Conservation (phyloP, 2,113 vertebrate species). For the Sus scrofa region DNA sequence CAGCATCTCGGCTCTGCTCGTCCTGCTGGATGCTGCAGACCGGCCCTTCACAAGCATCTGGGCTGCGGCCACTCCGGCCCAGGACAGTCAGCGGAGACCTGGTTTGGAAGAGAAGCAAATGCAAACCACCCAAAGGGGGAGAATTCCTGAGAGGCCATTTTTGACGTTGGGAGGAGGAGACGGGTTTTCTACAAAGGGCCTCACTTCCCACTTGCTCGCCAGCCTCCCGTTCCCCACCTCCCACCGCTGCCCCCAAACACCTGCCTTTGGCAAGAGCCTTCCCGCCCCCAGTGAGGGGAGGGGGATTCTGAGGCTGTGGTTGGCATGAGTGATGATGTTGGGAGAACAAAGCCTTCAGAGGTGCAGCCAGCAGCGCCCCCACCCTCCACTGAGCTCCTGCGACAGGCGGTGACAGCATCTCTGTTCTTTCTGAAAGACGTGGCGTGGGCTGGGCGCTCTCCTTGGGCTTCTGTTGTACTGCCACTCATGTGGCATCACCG, state of each 20-base stretch:
- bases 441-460: neutral
- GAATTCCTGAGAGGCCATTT: neutral
- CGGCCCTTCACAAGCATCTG: neutral
- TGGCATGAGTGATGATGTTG: accelerated
- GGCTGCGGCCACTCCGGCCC: neutral
- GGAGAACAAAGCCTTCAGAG: neutral
- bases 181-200: neutral
- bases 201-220: neutral
- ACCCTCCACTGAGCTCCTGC: accelerated
- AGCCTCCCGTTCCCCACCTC: neutral
- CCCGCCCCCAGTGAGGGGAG: neutral
- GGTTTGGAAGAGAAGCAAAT: neutral
- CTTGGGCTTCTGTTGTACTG: neutral
- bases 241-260: neutral
- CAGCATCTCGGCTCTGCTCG: neutral
- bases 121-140: neutral
- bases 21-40: neutral
- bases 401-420: neutral
- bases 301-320: neutral
- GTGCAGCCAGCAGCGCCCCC: neutral
- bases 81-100: neutral
- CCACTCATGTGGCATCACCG: neutral
- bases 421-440: neutral
- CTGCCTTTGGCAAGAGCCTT: neutral
- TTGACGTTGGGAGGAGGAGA: neutral